These are phyloP conservation scores for Callaeas wilsoni DNA, from an alignment of 2,113 vertebrate species.

Conservation along the genomic window DNA sequence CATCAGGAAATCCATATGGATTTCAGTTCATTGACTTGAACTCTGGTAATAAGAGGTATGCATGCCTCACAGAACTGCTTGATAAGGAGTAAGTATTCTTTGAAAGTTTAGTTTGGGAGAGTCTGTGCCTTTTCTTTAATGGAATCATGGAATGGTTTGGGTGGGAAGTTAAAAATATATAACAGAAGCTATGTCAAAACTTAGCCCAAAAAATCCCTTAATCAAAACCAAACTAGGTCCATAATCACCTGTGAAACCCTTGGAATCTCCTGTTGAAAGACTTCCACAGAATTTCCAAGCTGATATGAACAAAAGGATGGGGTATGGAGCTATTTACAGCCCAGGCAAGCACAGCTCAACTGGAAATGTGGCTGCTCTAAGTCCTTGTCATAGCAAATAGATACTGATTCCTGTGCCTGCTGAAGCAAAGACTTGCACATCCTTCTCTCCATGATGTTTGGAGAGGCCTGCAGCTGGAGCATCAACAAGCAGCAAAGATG, in stretches of 20 bases:
- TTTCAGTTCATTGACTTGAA: background rate
- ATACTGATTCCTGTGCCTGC: background rate
- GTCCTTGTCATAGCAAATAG: background rate
- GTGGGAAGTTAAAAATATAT: background rate
- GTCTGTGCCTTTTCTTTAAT: background rate
- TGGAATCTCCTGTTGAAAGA: background rate
- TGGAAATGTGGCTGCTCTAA: background rate
- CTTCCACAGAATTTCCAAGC: background rate
- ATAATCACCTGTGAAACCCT: background rate
- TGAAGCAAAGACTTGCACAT: background rate
- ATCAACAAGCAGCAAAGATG: background rate
- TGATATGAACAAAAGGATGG: background rate
- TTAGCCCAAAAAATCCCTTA: background rate
- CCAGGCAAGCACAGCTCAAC: background rate
- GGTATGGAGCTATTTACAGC: background rate
- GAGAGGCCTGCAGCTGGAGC: background rate
- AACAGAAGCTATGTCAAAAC: background rate
- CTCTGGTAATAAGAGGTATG: background rate
- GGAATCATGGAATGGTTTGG: background rate
- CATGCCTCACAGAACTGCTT: background rate
- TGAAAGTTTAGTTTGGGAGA: background rate
- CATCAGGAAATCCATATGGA: background rate
- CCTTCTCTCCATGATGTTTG: background rate
- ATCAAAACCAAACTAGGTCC: background rate
- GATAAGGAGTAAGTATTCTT: background rate